A percentile compares a stretch with the other conserved stretches of the same genome.
Conservation (phyloP, 2,888 invertebrate genomes). For the Sphinx pinastri region DNA sequence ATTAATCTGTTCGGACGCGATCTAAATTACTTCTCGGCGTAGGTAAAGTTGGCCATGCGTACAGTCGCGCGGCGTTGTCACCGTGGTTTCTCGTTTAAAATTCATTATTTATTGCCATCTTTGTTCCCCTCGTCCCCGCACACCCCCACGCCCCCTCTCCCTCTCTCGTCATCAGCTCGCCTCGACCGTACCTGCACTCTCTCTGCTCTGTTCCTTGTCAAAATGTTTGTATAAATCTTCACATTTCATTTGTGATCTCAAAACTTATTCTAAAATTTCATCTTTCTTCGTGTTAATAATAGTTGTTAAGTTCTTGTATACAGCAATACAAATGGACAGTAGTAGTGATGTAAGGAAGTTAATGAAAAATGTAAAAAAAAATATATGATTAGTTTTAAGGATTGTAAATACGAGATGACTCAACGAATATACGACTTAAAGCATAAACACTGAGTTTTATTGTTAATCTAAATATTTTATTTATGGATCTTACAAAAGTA, state of each 20-base stretch:
- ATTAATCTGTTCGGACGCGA: constrained; percentile 10
- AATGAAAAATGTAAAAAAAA: constrained; percentile 64
- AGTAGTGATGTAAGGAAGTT: constrained; percentile 57
- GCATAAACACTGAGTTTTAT: constrained; percentile 43
- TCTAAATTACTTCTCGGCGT: not conserved
- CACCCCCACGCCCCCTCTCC: not conserved
- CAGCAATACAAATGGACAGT: constrained; percentile 72
- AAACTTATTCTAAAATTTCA: constrained; percentile 32
- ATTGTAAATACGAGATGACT: constrained; percentile 73
- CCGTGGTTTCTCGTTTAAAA: constrained; percentile 10
- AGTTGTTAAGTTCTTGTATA: constrained; percentile 49
- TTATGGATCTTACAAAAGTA: no score
- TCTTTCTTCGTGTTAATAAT: constrained; percentile 43
- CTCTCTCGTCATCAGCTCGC: constrained; percentile 15
- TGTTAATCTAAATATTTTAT: not conserved
- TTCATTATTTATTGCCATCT: constrained; percentile 20
- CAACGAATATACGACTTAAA: constrained; percentile 70
- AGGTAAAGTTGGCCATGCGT: not conserved
- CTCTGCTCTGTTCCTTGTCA: constrained; percentile 19
- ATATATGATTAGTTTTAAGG: constrained; percentile 62
- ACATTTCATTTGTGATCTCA: constrained; percentile 50
- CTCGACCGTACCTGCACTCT: constrained; percentile 3
- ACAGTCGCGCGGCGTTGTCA: not conserved
- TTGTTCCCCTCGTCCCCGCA: not conserved
- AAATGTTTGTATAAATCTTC: constrained; percentile 15